A percentile compares a stretch with the other conserved stretches of the same genome.
These are phyloP conservation scores for Cataglyphis rosenhaueri DNA, from an alignment of 2,888 invertebrate species.

Conservation along the genomic window DNA sequence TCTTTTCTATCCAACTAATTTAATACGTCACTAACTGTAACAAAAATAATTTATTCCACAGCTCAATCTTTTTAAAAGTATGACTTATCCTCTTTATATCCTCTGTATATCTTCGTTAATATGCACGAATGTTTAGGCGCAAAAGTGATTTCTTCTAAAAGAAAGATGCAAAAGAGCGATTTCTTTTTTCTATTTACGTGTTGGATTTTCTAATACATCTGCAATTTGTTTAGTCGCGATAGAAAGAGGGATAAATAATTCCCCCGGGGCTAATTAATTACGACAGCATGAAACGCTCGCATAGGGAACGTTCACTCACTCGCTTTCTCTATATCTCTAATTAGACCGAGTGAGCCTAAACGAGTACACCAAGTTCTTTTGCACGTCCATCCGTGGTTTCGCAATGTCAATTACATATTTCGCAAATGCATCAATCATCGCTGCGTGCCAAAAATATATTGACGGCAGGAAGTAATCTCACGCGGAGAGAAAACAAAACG, in stretches of 20 bases:
- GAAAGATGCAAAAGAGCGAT: background rate
- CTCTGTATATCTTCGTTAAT: background rate
- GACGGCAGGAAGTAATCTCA: slow-evolving; percentile 7
- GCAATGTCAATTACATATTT: slow-evolving; percentile 64
- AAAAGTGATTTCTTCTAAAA: slow-evolving; percentile 27
- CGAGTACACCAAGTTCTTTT: slow-evolving; percentile 28
- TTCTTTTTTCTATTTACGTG: background rate
- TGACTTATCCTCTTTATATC: too few relatives aligned
- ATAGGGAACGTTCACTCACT: slow-evolving; percentile 32
- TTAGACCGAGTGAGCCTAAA: slow-evolving; percentile 25
- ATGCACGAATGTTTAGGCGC: background rate
- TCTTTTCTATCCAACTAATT: too few relatives aligned
- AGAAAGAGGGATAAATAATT: slow-evolving; percentile 28
- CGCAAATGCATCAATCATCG: slow-evolving; percentile 69
- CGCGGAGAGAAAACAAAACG: background rate
- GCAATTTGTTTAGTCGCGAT: slow-evolving; percentile 38
- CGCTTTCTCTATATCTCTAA: slow-evolving; percentile 59
- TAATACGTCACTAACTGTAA: too few relatives aligned
- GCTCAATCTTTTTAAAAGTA: too few relatives aligned
- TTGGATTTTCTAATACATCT: slow-evolving; percentile 40
- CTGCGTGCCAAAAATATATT: slow-evolving; percentile 50
- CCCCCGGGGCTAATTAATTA: slow-evolving; percentile 71
- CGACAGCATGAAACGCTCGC: slow-evolving; percentile 38
- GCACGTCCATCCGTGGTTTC: slow-evolving; percentile 43
- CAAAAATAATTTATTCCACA: too few relatives aligned